Base-by-base conservation (phyloP, 2,797 vertebrate genomes). In the Paedocypris micromegethes region DNA sequence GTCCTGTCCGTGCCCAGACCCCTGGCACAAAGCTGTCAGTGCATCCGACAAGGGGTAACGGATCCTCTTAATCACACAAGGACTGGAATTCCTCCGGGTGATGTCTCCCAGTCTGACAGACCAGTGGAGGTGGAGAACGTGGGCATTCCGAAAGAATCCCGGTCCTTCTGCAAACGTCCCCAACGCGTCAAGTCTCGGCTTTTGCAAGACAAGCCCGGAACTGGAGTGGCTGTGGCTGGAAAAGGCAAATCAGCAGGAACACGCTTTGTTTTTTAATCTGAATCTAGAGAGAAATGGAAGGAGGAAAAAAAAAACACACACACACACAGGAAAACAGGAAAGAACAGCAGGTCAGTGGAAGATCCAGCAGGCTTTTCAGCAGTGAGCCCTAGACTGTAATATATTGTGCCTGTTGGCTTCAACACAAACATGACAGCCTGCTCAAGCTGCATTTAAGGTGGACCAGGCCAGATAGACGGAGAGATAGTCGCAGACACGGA, bases 351-450 rank as follows among this genome's bases (percentile, higher is more conserved):
- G 91, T 91, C 88, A 89, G 86, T 86, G 78, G 82, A 86, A 87
- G 90, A 92, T 82, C 91, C 87, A 91, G 88, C 87, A 83, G 85
- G 91, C 88, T 89, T 91, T 90, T 91, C 90, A 88, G 86, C 88
- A 89, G 89, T 84, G 78, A 89, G 87, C 87, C 87, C 87, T 84
- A 86, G 85, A 89, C 88, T 90, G 88, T 90, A 89, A 91, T 91
- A 89, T 88, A 90, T 88, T 90, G 89, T 89, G 90, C 89, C 87
- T 90, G 87, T 89, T 91, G 92, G 89, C 90, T 92, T 91, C 85
- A 91, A 89, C 84, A 91, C 90, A 90, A 92, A 89, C 89, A 90
- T 75, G 82, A 88, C 86, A 87, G 89, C 85, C 88, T 88, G 87
- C 87, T 86, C 84, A 84, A 83, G 83, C 87, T 86, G 79, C 86